Conservation (phyloP, 2,888 invertebrate genomes). For the Hydraecia micacea region DNA sequence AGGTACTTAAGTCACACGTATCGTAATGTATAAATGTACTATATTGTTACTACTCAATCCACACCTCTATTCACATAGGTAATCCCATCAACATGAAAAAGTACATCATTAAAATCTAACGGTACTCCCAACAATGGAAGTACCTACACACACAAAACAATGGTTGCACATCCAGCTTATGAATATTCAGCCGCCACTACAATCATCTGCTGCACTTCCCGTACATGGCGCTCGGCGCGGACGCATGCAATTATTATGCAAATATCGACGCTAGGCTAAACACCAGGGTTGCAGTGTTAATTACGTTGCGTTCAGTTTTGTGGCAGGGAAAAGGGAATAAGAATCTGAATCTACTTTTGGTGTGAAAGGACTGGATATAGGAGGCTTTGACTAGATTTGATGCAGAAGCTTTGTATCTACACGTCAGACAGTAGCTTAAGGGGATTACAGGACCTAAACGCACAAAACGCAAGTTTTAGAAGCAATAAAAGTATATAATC, state of each 20-base stretch:
- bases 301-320: constrained; percentile 10
- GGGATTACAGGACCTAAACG: too few relatives aligned
- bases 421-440: background rate
- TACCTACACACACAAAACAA: constrained; percentile 45
- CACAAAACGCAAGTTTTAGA: too few relatives aligned
- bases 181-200: constrained; percentile 18
- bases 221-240: constrained; percentile 52
- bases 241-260: constrained; percentile 73
- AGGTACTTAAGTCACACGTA: too few relatives aligned
- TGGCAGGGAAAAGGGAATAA: constrained; percentile 22
- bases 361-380: background rate
- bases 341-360: background rate
- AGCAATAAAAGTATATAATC: too few relatives aligned
- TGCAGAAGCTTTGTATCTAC: background rate
- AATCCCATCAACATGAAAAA: background rate
- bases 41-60: background rate
- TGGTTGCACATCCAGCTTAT: constrained; percentile 16
- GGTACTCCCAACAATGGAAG: constrained; percentile 17
- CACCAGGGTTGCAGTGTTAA: constrained; percentile 13
- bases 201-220: constrained; percentile 69
- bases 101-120: constrained; percentile 8
- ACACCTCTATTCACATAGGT: background rate
- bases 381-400: background rate
- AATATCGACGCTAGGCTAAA: constrained; percentile 52
- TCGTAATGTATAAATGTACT: too few relatives aligned